Evolutionary conservation across 1,140 invertebrate species (phyloP).

Genomic region (Chlorops oryzae): DNA sequence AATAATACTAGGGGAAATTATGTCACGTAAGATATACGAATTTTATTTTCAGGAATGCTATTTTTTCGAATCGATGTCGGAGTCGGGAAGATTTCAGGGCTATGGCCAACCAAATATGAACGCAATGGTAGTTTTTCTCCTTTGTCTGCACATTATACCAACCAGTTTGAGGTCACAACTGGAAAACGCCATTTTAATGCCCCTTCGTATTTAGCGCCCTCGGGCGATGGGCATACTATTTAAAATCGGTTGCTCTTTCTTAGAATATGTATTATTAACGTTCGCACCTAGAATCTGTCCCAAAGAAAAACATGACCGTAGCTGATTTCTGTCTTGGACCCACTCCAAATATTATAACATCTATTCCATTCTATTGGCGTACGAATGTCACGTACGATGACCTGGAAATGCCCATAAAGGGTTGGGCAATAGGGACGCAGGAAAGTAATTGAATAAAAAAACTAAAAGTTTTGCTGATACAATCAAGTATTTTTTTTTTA

Average conservation of each 20-base stretch:
- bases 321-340: too few relatives aligned
- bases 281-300: slow-evolving; percentile 63
- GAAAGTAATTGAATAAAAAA: too few relatives aligned
- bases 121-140: slow-evolving; percentile 54
- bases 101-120: slow-evolving; percentile 57
- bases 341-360: too few relatives aligned
- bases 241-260: slow-evolving; percentile 53
- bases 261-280: slow-evolving; percentile 55
- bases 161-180: slow-evolving; percentile 69
- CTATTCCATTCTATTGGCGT: too few relatives aligned
- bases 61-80: slow-evolving; percentile 26
- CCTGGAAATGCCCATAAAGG: too few relatives aligned
- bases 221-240: slow-evolving; percentile 62
- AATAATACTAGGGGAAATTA: too few relatives aligned
- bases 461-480: too few relatives aligned
- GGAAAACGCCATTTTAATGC: slow-evolving; percentile 74
- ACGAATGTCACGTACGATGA: too few relatives aligned
- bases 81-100: slow-evolving; percentile 29
- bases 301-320: too few relatives aligned
- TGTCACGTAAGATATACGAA: too few relatives aligned
- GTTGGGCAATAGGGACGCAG: too few relatives aligned
- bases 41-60: slow-evolving; percentile 11
- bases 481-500: too few relatives aligned
- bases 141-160: slow-evolving; percentile 60
- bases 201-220: slow-evolving; percentile 75